Evolutionary conservation across 2,113 vertebrate species (phyloP), one percentile per base, ranked within the genome.

Genomic region (Artemisiospiza belli): DNA sequence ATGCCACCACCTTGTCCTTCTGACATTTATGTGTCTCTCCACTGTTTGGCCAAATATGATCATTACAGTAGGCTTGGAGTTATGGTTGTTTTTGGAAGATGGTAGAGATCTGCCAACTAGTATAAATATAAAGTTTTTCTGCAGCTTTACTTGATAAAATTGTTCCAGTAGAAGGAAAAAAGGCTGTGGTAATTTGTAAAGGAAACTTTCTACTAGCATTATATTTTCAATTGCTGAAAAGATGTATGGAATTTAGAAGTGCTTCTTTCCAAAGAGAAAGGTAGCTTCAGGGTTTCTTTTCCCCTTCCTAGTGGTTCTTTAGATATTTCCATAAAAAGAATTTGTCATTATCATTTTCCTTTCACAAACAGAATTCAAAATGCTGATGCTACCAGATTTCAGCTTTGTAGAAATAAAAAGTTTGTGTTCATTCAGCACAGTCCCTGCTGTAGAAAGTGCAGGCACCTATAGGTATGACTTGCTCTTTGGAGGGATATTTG

Each of bases 161-260:
- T 67, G 76, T 90, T 89, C 62, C 44, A 90, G 51, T 44, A 73
- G 83, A 77, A 94, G 78, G 81, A 68, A 88, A 85, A 86, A 90
- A 84, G 44, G 54, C 49, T 55, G 92, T 89, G 51, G 63, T 68
- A 77, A 87, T 94, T 96, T 8, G 1, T 95, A 85, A 89, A 78
- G 44, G 72, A 95, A 96, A 83, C 57, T 90, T 97, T 85, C 67
- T 88, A 30, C 78, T 91, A 62, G 92, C 22, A 61, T 95, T 70
- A 47, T 22, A n/a, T 73, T 96, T 96, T 93, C 86, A 92, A 12
- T 81, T 82, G 63, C 76, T 96, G 93, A 70, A 64, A 73, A 83
- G 43, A 80, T 83, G 33, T 28, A 37, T 87, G 78, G 51, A 66
- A 80, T 97, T 95, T 97, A 75, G 35, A 96, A 97, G 91, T 93